phyloP scores from a whole-genome alignment of 64 coral and sea anemone species.

The Montipora capricornis region DNA sequence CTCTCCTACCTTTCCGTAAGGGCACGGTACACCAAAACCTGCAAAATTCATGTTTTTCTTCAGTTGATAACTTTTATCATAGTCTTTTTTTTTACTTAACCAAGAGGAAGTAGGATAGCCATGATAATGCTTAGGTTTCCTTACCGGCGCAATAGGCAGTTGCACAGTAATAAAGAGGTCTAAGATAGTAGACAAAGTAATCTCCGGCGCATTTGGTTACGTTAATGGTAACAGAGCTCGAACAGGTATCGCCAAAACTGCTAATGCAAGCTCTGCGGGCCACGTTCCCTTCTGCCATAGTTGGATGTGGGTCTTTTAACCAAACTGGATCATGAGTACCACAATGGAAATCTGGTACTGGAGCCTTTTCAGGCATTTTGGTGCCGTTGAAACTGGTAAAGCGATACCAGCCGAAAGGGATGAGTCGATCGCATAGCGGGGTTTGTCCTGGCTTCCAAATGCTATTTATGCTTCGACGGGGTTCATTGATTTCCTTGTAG shows the following conservation, averaged over 20 bases:
- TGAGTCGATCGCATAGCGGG: conserved; percentile 29
- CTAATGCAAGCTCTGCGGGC: conserved; percentile 8
- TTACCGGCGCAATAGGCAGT: conserved; percentile 76
- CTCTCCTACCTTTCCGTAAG: too few relatives aligned
- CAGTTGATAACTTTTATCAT: too few relatives aligned
- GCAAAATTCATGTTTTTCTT: too few relatives aligned
- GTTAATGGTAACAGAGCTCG: neutral
- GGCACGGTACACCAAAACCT: too few relatives aligned
- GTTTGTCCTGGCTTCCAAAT: neutral
- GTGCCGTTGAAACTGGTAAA: conserved; percentile 30
- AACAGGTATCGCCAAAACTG: neutral
- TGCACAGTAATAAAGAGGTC: neutral
- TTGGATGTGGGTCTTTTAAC: conserved; percentile 29
- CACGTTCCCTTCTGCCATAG: neutral
- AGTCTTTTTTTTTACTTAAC: too few relatives aligned
- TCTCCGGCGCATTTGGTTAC: conserved; percentile 29
- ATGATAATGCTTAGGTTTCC: neutral
- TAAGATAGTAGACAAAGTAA: conserved; percentile 65
- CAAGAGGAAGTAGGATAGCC: neutral
- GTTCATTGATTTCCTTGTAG: neutral
- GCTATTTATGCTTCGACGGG: neutral
- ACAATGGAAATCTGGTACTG: neutral
- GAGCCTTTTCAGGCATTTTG: conserved; percentile 48
- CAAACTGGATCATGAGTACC: conserved; percentile 64
- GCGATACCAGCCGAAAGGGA: neutral